Evolutionary conservation across 1,140 invertebrate genomes (phyloP), one percentile per base, ranked within the genome.

Genomic region (Drosophila littoralis): DNA sequence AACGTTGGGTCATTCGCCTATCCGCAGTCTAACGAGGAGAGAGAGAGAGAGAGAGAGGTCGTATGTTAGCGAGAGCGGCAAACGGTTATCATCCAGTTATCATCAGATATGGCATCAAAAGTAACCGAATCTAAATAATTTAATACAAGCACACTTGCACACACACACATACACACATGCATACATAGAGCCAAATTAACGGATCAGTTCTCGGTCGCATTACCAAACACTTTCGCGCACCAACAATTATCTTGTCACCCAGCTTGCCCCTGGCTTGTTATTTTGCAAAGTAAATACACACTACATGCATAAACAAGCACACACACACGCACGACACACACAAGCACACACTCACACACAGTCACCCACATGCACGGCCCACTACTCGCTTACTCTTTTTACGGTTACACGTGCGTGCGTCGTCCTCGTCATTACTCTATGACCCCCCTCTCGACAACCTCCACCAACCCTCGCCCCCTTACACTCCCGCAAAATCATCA

Each of bases 331-430:
- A 22, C 2, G 15, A 77, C 50, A 52, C 15, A 52, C 28, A 60
- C 58, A 63, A 7, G 35, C 45, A 55, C 28, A 48, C 48, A 43
- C 38, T 57, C 35, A 15, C 35, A 64, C 43, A 28, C 22, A 22
- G 1, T 22, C 22, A 28, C 22, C 22, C 22, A 28, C 22, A 28
- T 13, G 42, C 58, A 50, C 77, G 10, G 17, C 46, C 59, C 83
- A 85, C 74, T 70, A 70, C 38, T 42, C 32, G 72, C 69, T 79
- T 70, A 82, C 82, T 82, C 82, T 88, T 86, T 86, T 86, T 88
- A 88, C 79, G 79, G 76, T 83, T 89, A 88, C 83, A 88, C 83
- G 83, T 88, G 83, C 68, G 60, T 71, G 67, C 79, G 82, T 77
- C 72, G 75, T 66, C 73, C 63, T 77, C 67, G 69, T 59, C 71